Evolutionary conservation across 2,113 vertebrate genomes (phyloP).

Genomic region (Periophthalmodon schlosseri): DNA sequence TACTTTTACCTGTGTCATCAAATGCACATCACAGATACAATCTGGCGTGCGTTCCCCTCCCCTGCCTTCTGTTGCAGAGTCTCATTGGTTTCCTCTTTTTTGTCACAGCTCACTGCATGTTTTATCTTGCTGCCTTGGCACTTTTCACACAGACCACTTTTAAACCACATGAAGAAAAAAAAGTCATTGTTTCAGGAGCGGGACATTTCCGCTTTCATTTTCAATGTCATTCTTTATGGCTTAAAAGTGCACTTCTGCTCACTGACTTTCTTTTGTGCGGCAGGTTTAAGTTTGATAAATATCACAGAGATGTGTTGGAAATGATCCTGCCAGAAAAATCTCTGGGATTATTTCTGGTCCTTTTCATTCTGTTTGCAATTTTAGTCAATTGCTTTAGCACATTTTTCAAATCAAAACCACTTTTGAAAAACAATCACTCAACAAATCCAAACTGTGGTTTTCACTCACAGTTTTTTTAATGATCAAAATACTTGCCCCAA

Average conservation of each 20-base stretch:
- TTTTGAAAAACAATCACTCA: background rate
- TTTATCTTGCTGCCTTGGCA: constrained; percentile 24
- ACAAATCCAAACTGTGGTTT: constrained; percentile 3
- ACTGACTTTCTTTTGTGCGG: background rate
- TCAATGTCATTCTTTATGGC: constrained; percentile 11
- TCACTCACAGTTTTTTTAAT: background rate
- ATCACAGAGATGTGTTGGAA: constrained; percentile 2
- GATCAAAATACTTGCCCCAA: background rate
- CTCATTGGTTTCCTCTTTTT: constrained; percentile 22
- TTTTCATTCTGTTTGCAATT: constrained; percentile 5
- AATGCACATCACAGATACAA: background rate
- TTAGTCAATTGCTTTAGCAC: background rate
- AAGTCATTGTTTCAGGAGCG: constrained; percentile 17
- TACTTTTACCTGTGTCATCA: constrained; percentile 13
- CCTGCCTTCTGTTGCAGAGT: constrained; percentile 31
- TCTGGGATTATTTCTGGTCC: background rate
- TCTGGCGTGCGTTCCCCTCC: constrained; percentile 8
- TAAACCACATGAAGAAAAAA: background rate
- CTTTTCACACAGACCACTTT: constrained; percentile 30
- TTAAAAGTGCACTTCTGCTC: constrained; percentile 8
- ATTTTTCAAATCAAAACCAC: constrained; percentile 8
- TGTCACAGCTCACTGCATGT: constrained; percentile 6
- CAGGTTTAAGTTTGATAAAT: constrained; percentile 1
- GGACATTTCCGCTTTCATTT: constrained; percentile 3
- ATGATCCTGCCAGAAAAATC: constrained; percentile 10